Percentiles rank a stretch among this genome's conserved stretches.
These are phyloP conservation scores for Euschistus heros DNA, from an alignment of 1,140 invertebrate genomes.

Conservation along the genomic window DNA sequence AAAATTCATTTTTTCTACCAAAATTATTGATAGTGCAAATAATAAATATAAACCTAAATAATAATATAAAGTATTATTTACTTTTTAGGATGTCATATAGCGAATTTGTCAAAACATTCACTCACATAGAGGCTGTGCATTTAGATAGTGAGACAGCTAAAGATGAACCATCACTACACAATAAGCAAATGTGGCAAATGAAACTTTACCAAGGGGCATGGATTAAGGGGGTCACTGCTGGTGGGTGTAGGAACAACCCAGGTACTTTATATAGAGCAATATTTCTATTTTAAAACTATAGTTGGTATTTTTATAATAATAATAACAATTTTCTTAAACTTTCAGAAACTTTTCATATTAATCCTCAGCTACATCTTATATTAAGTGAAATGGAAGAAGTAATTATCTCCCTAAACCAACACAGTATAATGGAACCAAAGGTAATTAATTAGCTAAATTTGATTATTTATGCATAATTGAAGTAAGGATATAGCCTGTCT, in stretches of 20 bases:
- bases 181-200: conserved; percentile 74
- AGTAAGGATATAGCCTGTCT: no score
- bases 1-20: no score
- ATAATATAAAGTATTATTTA: background rate
- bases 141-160: conserved; percentile 73
- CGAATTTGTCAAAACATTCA: conserved; percentile 76
- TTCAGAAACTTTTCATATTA: conserved; percentile 85
- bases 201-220: conserved; percentile 75
- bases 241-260: conserved; percentile 81
- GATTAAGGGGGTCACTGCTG: conserved; percentile 78
- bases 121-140: conserved; percentile 75
- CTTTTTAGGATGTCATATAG: conserved; percentile 60
- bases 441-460: conserved; percentile 36
- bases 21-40: no score
- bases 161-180: conserved; percentile 68
- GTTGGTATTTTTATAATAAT: no score
- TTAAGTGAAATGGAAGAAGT: conserved; percentile 75
- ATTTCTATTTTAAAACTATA: background rate
- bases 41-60: no score
- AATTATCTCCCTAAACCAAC: conserved; percentile 78
- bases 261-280: conserved; percentile 38
- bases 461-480: no score
- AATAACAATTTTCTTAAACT: conserved; percentile 35
- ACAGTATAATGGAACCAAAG: conserved; percentile 84
- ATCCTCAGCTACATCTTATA: conserved; percentile 75